Evolutionary conservation across 2,888 invertebrate genomes (phyloP).

Genomic region (Eupithecia vulgata): DNA sequence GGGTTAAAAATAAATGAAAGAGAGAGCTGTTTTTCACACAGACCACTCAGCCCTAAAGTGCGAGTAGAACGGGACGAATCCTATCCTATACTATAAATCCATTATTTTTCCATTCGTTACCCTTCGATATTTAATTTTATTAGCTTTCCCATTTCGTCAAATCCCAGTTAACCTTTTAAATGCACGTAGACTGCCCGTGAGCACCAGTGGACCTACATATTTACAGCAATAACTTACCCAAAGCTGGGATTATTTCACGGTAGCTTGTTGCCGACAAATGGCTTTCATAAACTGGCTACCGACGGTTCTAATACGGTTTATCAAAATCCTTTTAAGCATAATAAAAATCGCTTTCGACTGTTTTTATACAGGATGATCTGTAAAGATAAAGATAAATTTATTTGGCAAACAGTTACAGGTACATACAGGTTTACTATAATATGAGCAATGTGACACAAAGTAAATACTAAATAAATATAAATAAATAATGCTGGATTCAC

Average conservation of each 20-base stretch:
- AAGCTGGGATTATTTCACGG: constrained; percentile 40
- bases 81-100: too few species aligned
- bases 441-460: neutral
- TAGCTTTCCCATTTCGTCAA: neutral
- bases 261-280: constrained; percentile 67
- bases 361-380: constrained; percentile 34
- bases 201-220: neutral
- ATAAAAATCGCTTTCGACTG: constrained; percentile 44
- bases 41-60: neutral
- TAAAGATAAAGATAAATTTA: too few species aligned
- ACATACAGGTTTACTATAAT: too few species aligned
- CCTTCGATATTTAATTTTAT: neutral
- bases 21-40: neutral
- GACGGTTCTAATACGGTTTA: constrained; percentile 57
- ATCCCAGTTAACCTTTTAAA: neutral
- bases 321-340: constrained; percentile 59
- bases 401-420: too few species aligned
- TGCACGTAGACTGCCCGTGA: neutral
- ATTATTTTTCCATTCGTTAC: too few species aligned
- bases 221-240: constrained; percentile 46
- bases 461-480: too few species aligned
- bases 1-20: neutral
- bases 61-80: too few species aligned
- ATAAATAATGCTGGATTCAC: too few species aligned
- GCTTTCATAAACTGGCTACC: constrained; percentile 65